Evolutionary conservation across 1,140 invertebrate genomes (phyloP), one percentile per base, ranked within the genome.

Genomic region (Centruroides vittatus): DNA sequence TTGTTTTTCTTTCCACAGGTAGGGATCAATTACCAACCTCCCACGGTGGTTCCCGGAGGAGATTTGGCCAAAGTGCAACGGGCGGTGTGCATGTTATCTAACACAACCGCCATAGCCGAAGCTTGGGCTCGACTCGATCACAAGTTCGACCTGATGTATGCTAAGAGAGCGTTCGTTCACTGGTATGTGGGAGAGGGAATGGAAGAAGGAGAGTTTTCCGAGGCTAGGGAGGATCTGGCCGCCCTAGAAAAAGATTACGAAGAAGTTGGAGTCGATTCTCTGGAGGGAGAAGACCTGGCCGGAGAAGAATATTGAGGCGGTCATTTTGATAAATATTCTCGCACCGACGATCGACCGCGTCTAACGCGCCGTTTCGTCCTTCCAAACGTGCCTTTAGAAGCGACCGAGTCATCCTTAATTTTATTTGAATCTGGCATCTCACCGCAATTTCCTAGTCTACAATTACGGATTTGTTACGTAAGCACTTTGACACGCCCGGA

Each of bases 151-250:
- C 64, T 84, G 13, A 85, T 88, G 84, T 86, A 81, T 65, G 73
- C 78, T 34, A 89, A 89, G 78, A 77, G 85, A 64, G 87, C 87
- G 50, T 90, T 89, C 70, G 84, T 89, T 34, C 87, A 89, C 71
- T 89, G 86, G 86, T 87, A 86, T 70, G 84, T 88, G 23, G 85
- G 85, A 63, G 86, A 90, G 78, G 86, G 86, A 71, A 88, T 89
- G 85, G 86, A 89, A 73, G 85, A 88, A 73, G 84, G 84, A 53
- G 86, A 89, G 74, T 90, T 91, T 76, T 84, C 82, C 4, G 88
- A 91, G 73, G 88, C 88, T 54, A 80, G 87, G 2, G 23, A 23
- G 23, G 23, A 23, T 23, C 23, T 23, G 23, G 23, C 23, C 23
- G 23, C 23, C 23, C 76, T 89, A 5, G 85, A 89, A 76, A 88